phyloP scores from a whole-genome alignment of 30 jellyfish, hydroid and myxozoan genomes.

The Turritopsis dohrnii region DNA sequence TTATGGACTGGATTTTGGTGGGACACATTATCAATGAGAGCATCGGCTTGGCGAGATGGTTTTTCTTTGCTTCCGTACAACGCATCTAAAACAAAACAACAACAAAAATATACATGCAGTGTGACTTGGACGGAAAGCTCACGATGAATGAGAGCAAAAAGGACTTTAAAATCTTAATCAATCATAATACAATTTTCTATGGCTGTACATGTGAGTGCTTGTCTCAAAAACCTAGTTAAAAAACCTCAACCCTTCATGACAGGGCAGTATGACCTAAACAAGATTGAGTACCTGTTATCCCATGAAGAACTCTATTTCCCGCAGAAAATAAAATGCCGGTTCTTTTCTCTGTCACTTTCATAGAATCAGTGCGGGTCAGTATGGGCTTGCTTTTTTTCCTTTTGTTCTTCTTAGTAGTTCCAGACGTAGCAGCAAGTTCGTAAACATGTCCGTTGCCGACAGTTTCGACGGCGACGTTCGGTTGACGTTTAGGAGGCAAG shows the following conservation, averaged over 20 bases:
- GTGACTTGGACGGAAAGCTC: background rate
- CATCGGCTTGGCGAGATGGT: slow-evolving; percentile 50
- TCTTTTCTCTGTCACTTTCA: slow-evolving; percentile 15
- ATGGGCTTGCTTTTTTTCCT: slow-evolving; percentile 1
- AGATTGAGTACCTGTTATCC: slow-evolving; percentile 56
- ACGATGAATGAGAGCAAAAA: background rate
- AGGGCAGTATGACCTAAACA: background rate
- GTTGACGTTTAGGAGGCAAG: slow-evolving; percentile 15
- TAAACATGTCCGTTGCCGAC: slow-evolving; percentile 1
- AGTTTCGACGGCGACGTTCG: background rate
- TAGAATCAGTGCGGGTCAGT: background rate
- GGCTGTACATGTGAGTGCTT: too few species aligned
- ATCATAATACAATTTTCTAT: too few species aligned
- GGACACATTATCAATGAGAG: slow-evolving; percentile 42
- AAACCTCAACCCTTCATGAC: too few species aligned
- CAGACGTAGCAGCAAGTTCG: background rate
- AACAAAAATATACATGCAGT: too few species aligned
- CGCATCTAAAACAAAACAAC: slow-evolving; percentile 33
- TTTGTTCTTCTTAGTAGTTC: slow-evolving; percentile 7
- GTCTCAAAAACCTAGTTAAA: background rate
- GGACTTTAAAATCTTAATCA: too few species aligned
- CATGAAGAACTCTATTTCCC: slow-evolving; percentile 70
- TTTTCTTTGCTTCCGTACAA: slow-evolving; percentile 36
- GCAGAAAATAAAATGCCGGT: slow-evolving; percentile 93
- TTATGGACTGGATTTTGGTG: background rate